A percentile compares a stretch with the other conserved stretches of the same genome.
These are phyloP conservation scores for Acanthisitta chloris DNA, from an alignment of 2,113 vertebrate species.

Conservation along the genomic window DNA sequence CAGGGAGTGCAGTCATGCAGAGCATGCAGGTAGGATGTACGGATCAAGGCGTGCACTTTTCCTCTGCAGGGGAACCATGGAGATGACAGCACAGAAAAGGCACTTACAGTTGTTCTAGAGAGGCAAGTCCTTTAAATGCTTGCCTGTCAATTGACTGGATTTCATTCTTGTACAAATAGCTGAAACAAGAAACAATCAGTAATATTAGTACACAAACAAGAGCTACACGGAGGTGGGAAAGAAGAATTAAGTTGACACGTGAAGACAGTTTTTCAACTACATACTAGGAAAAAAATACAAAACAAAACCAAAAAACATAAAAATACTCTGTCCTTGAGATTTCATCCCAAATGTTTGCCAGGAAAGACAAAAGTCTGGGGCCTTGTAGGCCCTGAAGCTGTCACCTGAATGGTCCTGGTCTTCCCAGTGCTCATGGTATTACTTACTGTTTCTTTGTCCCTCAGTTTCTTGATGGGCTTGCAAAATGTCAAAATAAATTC, in stretches of 20 bases:
- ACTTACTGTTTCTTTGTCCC: neutral
- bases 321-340: neutral
- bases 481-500: neutral
- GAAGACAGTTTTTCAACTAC: constrained; percentile 56
- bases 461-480: neutral
- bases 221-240: constrained; percentile 52
- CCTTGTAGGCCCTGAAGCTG: neutral
- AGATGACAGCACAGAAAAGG: constrained; percentile 68
- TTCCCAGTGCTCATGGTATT: neutral
- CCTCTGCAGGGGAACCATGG: constrained; percentile 50
- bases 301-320: constrained; percentile 43
- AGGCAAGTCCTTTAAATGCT: constrained; percentile 99
- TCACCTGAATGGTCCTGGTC: neutral
- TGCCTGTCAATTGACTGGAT: constrained; percentile 99
- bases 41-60: constrained; percentile 40
- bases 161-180: constrained; percentile 99
- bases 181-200: constrained; percentile 93
- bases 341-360: neutral
- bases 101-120: constrained; percentile 99
- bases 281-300: constrained; percentile 29
- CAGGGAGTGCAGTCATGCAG: constrained; percentile 71
- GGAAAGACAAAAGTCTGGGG: neutral
- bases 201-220: constrained; percentile 83
- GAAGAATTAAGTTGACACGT: constrained; percentile 47
- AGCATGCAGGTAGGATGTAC: constrained; percentile 71